Conservation (phyloP, 2,113 vertebrate species). For the Typhlomys cinereus region DNA sequence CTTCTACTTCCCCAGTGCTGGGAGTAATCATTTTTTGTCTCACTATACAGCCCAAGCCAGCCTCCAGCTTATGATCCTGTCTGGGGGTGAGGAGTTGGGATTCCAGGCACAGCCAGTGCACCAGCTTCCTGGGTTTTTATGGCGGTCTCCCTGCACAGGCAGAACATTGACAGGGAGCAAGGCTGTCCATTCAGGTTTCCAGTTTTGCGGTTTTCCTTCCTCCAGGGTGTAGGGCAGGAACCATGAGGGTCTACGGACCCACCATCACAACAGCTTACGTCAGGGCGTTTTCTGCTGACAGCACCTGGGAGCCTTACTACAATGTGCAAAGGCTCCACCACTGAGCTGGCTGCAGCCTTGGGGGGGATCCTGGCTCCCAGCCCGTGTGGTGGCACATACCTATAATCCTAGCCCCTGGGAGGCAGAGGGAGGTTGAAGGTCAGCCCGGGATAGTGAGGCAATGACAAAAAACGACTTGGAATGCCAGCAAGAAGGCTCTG, state of each 20-base stretch:
- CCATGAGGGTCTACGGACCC: background rate
- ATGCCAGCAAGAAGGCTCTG: too few relatives aligned
- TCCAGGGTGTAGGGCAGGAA: background rate
- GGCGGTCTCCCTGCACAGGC: background rate
- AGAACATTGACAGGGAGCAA: rapidly evolving
- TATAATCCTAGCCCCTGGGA: too few relatives aligned
- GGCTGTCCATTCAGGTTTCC: background rate
- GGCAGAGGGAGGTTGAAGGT: background rate
- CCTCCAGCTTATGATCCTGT: background rate
- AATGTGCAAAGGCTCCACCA: background rate
- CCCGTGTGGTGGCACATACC: background rate
- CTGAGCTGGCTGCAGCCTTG: background rate
- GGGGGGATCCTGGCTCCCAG: background rate
- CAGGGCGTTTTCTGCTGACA: background rate
- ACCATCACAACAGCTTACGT: background rate
- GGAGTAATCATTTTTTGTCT: too few relatives aligned
- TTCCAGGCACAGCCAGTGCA: background rate
- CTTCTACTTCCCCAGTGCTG: background rate
- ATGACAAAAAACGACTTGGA: too few relatives aligned
- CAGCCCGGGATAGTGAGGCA: too few relatives aligned
- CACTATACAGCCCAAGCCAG: background rate
- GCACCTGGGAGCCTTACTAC: background rate
- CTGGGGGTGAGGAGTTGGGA: background rate
- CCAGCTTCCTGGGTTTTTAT: background rate
- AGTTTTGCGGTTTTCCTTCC: too few relatives aligned